phyloP scores from a whole-genome alignment of 2,888 invertebrate genomes.

The Hypercompe scribonia region DNA sequence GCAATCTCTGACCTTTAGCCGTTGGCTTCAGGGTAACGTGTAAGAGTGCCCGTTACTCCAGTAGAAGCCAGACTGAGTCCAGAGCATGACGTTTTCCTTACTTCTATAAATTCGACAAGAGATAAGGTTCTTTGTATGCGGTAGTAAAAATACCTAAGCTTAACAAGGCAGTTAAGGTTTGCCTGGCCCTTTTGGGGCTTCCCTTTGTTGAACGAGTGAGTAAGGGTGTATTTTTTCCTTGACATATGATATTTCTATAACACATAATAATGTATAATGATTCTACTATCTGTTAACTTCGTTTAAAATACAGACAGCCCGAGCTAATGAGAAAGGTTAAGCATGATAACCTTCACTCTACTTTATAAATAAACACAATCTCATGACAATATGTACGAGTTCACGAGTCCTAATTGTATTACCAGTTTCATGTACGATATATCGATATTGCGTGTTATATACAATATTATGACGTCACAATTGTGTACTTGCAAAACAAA shows the following conservation, averaged over 20 bases:
- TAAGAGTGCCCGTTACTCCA: not conserved
- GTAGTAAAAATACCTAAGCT: not conserved
- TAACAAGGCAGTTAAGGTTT: not conserved
- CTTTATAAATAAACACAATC: slow-evolving; percentile 4
- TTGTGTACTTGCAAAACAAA: not conserved
- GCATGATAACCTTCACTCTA: slow-evolving; percentile 6
- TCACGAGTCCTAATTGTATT: slow-evolving; percentile 1
- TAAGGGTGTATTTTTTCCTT: not conserved
- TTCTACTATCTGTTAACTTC: not conserved
- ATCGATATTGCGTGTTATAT: not conserved
- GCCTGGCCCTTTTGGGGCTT: not conserved
- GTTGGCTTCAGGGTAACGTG: not conserved
- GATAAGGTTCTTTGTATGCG: not conserved
- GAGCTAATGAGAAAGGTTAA: slow-evolving; percentile 6
- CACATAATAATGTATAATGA: not conserved
- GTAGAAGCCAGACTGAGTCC: not conserved
- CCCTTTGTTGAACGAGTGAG: too few relatives aligned
- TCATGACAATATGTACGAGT: not conserved
- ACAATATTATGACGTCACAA: not conserved
- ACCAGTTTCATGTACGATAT: not conserved
- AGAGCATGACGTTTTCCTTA: not conserved
- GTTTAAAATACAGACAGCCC: slow-evolving; percentile 13
- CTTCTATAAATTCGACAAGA: not conserved
- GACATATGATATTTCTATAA: not conserved
- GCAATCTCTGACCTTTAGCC: not conserved